Evolutionary conservation across 92 coral and sea anemone genomes (phyloP).

Genomic region (Palythoa grandiflora): DNA sequence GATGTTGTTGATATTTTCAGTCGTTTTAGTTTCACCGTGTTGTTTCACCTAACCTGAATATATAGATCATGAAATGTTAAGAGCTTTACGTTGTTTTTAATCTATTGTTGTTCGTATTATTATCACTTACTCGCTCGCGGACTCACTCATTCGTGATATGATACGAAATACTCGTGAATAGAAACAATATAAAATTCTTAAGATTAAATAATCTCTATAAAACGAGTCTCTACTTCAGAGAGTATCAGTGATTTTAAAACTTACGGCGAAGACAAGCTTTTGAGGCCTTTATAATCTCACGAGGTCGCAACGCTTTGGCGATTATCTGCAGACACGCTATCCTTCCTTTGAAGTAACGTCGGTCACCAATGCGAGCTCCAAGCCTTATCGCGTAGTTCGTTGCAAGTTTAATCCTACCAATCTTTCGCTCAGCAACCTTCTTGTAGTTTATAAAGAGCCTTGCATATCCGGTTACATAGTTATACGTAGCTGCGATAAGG

Average conservation of each 20-base stretch:
- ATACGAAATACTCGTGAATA: no score
- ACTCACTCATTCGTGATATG: no score
- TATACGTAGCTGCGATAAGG: slow-evolving; percentile 78
- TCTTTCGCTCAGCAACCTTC: slow-evolving; percentile 65
- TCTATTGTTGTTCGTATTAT: no score
- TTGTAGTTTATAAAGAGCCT: slow-evolving; percentile 76
- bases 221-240: no score
- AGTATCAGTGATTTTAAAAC: slow-evolving; percentile 3
- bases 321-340: slow-evolving; percentile 82
- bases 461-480: slow-evolving; percentile 74
- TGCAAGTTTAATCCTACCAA: slow-evolving; percentile 78
- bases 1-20: no score
- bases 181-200: no score
- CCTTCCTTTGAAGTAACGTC: slow-evolving; percentile 71
- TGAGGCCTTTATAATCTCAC: slow-evolving; percentile 62
- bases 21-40: no score
- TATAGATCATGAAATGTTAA: no score
- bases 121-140: no score
- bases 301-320: slow-evolving; percentile 72
- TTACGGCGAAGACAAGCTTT: slow-evolving; percentile 77
- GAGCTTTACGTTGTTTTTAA: no score
- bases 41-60: no score
- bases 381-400: slow-evolving; percentile 78
- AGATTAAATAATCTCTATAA: no score
- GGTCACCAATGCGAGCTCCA: slow-evolving; percentile 69